Base-by-base conservation (phyloP, 2,888 invertebrate genomes). In the Conchocele bisecta region DNA sequence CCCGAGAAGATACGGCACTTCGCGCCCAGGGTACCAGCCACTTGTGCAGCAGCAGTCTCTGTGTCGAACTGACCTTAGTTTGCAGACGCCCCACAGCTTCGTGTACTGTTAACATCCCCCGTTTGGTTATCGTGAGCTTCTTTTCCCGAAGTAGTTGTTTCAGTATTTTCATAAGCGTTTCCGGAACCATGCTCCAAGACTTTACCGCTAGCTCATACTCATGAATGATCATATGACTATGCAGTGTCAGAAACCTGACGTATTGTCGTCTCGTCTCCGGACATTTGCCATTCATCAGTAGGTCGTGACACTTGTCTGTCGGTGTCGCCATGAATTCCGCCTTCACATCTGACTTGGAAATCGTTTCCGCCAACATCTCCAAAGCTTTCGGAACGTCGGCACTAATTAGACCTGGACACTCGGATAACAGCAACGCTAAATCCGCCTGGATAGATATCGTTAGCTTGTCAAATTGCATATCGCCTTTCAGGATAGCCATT, bases 211-310 rank as follows among this genome's bases (percentile, higher is more conserved):
- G 64, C 20, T 85, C 85, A 3, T 77, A 73, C 94, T 96, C 92
- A 79, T 89, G 84, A 39, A 91, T 83, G 67, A 91, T 88, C 31
- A 96, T 93, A 88, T 95, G 94, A 0, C 95, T 95, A 82, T 96
- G 95, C 53, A 92, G 91, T 15, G 93, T 87, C 61, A 96, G 89
- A 86, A 96, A 95, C 22, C 46, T 13, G 3, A 7, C 20, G 17
- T 42, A 22, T 13, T 17, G 13, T 46, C 24, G 17, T 13, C 35
- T 6, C 15, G 26, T 6, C 20, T 50, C 51, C 2, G 28, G 28
- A 17, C 20, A 13, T 7, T 39, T 15, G 1, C n/a, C 4, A 28
- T 4, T 5, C 6, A n/a, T 26, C 15, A 48, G 31, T 28, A 48
- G 17, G 15, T 28, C 7, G 17, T 48, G 29, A 28, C 48, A 48